Base-by-base conservation (phyloP, 2,113 vertebrate species). In the Syrmaticus mikado region DNA sequence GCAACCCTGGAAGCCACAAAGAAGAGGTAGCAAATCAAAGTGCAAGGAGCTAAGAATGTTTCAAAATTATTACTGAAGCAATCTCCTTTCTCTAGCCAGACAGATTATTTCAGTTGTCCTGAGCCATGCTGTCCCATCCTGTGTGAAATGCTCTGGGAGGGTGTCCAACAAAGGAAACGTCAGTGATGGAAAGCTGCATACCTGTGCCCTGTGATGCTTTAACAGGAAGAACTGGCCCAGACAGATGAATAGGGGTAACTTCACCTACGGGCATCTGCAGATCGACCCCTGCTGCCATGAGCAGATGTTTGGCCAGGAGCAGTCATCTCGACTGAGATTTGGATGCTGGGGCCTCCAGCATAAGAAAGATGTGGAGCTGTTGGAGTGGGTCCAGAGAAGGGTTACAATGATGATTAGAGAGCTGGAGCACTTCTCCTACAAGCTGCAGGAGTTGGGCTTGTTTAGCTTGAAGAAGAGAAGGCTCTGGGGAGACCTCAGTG, bases 131-230 rank as follows among this genome's bases (percentile, higher is more conserved):
- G 19, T 41, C 14, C n/a, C 50, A 70, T 0, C n/a, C 2, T 43
- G 0, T 0, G 6, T 2, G 21, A 71, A 86, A 77, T 4, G 7
- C 15, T 1, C 1, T 28, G 32, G 30, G 16, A 78, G 8, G 50
- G 5, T 77, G 11, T 74, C 14, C 32, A 55, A 2, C 10, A 36
- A 66, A 62, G 46, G 43, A 83, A 77, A 34, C 38, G 30, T 70
- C 67, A 52, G 25, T 20, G 32, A 11, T 38, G 61, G 50, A 67
- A 86, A 77, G 21, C 34, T 76, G 70, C 88, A 64, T 4, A 58
- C 28, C 34, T 25, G 8, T 60, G 21, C 14, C 50, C 74, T 41
- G 13, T 21, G 12, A 1, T 3, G 18, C 8, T 11, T 21, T 8
- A 46, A 28, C 60, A 52, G 41, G 22, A 38, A 65, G 25, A 41